phyloP scores from a whole-genome alignment of 2,888 invertebrate genomes.

The Mimumesa dahlbomi region DNA sequence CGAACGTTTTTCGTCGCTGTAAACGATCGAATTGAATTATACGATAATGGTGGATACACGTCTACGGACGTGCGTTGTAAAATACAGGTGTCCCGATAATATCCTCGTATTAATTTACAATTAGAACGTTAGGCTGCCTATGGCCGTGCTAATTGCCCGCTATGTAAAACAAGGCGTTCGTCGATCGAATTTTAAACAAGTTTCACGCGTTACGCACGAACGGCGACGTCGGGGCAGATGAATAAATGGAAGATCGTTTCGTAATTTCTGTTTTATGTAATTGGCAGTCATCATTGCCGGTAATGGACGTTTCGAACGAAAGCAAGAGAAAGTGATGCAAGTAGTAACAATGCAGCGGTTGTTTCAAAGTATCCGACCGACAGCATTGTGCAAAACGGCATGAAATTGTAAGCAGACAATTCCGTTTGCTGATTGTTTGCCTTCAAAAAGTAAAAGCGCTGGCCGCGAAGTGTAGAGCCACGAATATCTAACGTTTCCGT shows the following conservation, averaged over 20 bases:
- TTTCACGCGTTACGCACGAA: constrained; percentile 4
- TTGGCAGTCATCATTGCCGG: constrained; percentile 9
- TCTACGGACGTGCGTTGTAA: background rate
- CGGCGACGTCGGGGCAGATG: background rate
- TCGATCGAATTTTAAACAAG: constrained; percentile 1
- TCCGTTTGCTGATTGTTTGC: too few species aligned
- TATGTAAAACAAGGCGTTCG: constrained; percentile 1
- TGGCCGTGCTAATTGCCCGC: background rate
- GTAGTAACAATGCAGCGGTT: background rate
- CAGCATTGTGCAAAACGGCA: too few species aligned
- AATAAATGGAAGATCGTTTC: constrained; percentile 25
- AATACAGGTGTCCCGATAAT: background rate
- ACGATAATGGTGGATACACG: background rate
- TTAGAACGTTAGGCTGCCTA: constrained; percentile 1
- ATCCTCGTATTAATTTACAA: constrained; percentile 9
- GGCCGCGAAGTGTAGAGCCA: too few species aligned
- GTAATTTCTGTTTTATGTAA: constrained; percentile 41
- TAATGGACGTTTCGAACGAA: constrained; percentile 37
- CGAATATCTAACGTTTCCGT: too few species aligned
- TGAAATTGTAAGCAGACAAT: too few species aligned
- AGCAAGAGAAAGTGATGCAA: constrained; percentile 32
- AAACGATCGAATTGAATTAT: constrained; percentile 12
- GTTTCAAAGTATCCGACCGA: too few species aligned
- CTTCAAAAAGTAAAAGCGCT: too few species aligned
- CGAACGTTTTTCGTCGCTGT: constrained; percentile 5